Conservation (phyloP, 2,797 vertebrate species). For the Setipinna tenuifilis region DNA sequence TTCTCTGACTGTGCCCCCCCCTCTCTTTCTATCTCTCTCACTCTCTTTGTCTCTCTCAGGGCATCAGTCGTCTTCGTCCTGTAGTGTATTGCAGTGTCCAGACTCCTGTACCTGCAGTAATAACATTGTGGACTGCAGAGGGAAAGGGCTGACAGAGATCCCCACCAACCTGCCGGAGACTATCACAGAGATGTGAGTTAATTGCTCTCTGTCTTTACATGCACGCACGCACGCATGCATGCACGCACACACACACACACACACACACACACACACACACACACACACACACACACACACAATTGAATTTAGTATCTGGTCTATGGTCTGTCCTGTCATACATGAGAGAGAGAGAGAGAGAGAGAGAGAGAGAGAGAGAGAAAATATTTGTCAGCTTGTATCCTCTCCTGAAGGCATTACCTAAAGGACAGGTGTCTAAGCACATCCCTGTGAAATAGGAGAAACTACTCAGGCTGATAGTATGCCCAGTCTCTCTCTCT, state of each 20-base stretch:
- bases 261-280: constrained; percentile 25
- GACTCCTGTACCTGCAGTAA: constrained; percentile 95
- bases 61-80: constrained; percentile 91
- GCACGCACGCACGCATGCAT: constrained; percentile 1
- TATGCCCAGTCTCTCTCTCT: neutral
- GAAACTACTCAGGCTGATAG: constrained; percentile 63
- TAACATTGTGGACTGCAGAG: constrained; percentile 97
- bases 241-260: constrained; percentile 24
- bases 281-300: constrained; percentile 23
- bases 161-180: constrained; percentile 97
- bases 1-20: neutral
- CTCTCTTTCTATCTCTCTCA: neutral
- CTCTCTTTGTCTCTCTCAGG: constrained; percentile 67
- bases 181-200: constrained; percentile 95
- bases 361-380: no score
- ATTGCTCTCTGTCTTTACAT: neutral
- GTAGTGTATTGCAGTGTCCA: constrained; percentile 95
- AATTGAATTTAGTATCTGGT: no score
- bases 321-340: no score
- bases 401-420: neutral
- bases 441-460: constrained; percentile 75
- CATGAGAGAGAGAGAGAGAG: no score
- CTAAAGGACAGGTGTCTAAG: constrained; percentile 13
- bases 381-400: no score
- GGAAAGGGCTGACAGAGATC: constrained; percentile 93